A percentile compares a stretch with the other conserved stretches of the same genome.
Evolutionary conservation across 2,797 vertebrate genomes (phyloP).

Genomic region (Botia almorhae): DNA sequence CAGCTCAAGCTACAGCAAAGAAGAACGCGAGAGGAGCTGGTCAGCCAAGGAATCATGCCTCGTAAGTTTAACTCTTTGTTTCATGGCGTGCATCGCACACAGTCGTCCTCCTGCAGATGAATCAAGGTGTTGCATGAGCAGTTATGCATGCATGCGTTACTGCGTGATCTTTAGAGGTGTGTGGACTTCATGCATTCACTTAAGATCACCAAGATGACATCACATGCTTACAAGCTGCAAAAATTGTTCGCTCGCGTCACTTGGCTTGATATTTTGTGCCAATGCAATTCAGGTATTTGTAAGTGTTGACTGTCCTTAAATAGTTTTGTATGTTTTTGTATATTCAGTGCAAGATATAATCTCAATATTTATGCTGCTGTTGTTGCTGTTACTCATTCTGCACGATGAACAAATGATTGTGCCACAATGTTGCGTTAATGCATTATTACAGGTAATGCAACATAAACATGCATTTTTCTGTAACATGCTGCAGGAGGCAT

Average conservation of each 20-base stretch:
- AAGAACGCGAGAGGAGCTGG: constrained; percentile 94
- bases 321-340: too few relatives aligned
- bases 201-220: too few relatives aligned
- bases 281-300: too few relatives aligned
- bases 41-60: constrained; percentile 99
- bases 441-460: background rate
- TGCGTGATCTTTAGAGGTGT: too few relatives aligned
- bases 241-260: background rate
- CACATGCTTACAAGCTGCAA: background rate
- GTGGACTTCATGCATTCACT: too few relatives aligned
- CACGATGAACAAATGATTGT: background rate
- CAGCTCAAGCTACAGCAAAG: constrained; percentile 99
- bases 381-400: background rate
- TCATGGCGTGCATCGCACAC: background rate
- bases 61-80: constrained; percentile 82
- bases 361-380: background rate
- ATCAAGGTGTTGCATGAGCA: background rate
- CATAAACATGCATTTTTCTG: background rate
- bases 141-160: background rate
- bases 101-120: background rate
- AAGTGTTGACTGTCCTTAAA: too few relatives aligned
- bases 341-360: background rate
- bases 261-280: too few relatives aligned
- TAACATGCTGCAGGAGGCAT: background rate
- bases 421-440: background rate